A percentile compares a stretch with the other conserved stretches of the same genome.
Conservation (phyloP, 2,797 vertebrate species). For the Paratrypauchen microcephalus region DNA sequence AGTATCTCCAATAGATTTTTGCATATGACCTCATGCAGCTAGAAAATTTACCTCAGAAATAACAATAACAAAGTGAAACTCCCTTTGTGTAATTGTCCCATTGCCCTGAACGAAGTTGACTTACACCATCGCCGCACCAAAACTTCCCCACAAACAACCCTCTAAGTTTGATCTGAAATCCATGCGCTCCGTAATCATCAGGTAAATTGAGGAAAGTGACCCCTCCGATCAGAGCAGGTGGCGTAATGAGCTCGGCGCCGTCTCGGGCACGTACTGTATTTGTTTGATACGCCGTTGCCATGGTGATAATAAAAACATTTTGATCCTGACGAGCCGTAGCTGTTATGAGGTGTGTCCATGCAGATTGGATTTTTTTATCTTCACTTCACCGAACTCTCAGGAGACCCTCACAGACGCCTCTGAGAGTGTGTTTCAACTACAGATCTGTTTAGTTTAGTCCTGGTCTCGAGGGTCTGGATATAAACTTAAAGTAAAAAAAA, state of each 20-base stretch:
- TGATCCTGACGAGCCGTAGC: slow-evolving; percentile 14
- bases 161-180: not conserved
- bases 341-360: slow-evolving; percentile 31
- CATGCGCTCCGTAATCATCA: not conserved
- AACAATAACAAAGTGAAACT: not conserved
- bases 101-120: slow-evolving; percentile 1
- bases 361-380: slow-evolving; percentile 54
- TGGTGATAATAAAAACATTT: slow-evolving; percentile 25
- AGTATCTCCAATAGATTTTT: too few species aligned
- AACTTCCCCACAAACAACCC: not conserved
- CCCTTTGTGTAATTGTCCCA: not conserved
- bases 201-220: slow-evolving; percentile 12
- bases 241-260: slow-evolving; percentile 12
- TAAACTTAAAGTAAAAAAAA: not conserved
- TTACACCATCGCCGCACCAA: not conserved
- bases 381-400: slow-evolving; percentile 34
- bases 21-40: not conserved
- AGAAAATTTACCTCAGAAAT: not conserved
- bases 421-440: slow-evolving; percentile 9
- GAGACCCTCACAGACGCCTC: slow-evolving; percentile 36
- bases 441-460: not conserved
- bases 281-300: slow-evolving; percentile 32
- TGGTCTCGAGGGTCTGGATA: not conserved
- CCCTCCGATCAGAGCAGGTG: slow-evolving; percentile 2
- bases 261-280: slow-evolving; percentile 31